These are phyloP conservation scores for Neostethus bicornis DNA, from an alignment of 2,797 vertebrate species.

Conservation along the genomic window DNA sequence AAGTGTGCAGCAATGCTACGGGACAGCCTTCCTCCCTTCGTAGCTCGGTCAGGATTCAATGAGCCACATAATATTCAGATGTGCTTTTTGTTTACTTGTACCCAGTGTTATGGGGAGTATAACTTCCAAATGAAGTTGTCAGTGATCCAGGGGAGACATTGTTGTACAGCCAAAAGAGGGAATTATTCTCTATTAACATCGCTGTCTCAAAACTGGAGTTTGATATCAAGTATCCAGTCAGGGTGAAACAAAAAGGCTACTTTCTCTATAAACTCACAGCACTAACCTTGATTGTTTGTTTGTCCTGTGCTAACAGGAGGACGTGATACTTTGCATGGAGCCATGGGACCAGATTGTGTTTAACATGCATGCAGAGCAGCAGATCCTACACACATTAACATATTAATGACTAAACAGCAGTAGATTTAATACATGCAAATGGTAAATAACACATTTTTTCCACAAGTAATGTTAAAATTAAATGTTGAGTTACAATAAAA, in stretches of 20 bases:
- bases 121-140: slow-evolving; percentile 73
- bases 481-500: slow-evolving; percentile 39
- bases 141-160: slow-evolving; percentile 52
- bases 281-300: slow-evolving; percentile 35
- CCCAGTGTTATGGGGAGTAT: slow-evolving; percentile 15
- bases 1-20: slow-evolving; percentile 21
- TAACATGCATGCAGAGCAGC: slow-evolving; percentile 31
- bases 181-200: slow-evolving; percentile 51
- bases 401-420: slow-evolving; percentile 36
- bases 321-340: slow-evolving; percentile 14
- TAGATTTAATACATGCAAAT: slow-evolving; percentile 28
- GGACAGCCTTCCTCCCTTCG: slow-evolving; percentile 5
- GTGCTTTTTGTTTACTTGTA: slow-evolving; percentile 28
- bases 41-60: neutral
- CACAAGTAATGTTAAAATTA: slow-evolving; percentile 10
- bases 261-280: slow-evolving; percentile 33
- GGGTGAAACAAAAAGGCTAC: slow-evolving; percentile 43
- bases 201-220: slow-evolving; percentile 43
- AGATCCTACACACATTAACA: slow-evolving; percentile 25
- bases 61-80: slow-evolving; percentile 38
- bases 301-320: slow-evolving; percentile 30
- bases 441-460: slow-evolving; percentile 1
- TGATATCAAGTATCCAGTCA: slow-evolving; percentile 40
- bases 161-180: slow-evolving; percentile 31
- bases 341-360: slow-evolving; percentile 16